phyloP scores from a whole-genome alignment of 2,888 invertebrate species.

The Torymus tubicola region DNA sequence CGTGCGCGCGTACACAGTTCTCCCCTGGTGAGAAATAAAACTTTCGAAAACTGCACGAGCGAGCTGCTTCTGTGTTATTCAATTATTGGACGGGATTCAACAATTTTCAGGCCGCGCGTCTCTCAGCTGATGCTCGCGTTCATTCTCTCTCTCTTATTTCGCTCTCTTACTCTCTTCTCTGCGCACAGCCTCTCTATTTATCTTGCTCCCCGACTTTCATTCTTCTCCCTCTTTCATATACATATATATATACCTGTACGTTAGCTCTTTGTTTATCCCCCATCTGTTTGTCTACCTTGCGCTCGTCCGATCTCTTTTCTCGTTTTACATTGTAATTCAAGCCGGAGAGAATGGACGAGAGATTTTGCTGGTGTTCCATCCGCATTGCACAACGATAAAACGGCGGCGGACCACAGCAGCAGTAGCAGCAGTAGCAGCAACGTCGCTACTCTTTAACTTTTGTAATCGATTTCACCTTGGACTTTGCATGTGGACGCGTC shows the following conservation, averaged over 20 bases:
- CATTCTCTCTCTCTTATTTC: slow-evolving; percentile 24
- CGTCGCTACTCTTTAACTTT: slow-evolving; percentile 30
- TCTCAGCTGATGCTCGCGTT: slow-evolving; percentile 22
- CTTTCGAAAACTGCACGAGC: neutral
- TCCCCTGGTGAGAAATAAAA: neutral
- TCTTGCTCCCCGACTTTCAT: slow-evolving; percentile 39
- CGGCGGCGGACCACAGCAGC: neutral
- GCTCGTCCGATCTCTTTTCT: neutral
- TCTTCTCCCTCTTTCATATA: slow-evolving; percentile 11
- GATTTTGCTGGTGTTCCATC: slow-evolving; percentile 21
- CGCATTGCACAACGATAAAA: slow-evolving; percentile 40
- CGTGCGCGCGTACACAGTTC: too few species aligned
- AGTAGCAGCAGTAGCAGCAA: neutral
- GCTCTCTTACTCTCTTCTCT: too few species aligned
- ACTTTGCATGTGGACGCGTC: slow-evolving; percentile 14
- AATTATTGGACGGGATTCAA: slow-evolving; percentile 42
- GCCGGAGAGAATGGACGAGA: slow-evolving; percentile 11
- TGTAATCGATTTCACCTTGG: slow-evolving; percentile 48
- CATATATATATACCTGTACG: neutral
- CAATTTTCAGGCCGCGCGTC: slow-evolving; percentile 2
- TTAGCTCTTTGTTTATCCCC: slow-evolving; percentile 27
- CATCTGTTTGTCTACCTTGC: slow-evolving; percentile 18
- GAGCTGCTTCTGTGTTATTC: slow-evolving; percentile 1
- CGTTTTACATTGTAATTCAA: slow-evolving; percentile 5
- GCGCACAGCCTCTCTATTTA: slow-evolving; percentile 30